These are phyloP conservation scores for Drosophila mettleri DNA, from an alignment of 2,888 invertebrate genomes.

Conservation along the genomic window DNA sequence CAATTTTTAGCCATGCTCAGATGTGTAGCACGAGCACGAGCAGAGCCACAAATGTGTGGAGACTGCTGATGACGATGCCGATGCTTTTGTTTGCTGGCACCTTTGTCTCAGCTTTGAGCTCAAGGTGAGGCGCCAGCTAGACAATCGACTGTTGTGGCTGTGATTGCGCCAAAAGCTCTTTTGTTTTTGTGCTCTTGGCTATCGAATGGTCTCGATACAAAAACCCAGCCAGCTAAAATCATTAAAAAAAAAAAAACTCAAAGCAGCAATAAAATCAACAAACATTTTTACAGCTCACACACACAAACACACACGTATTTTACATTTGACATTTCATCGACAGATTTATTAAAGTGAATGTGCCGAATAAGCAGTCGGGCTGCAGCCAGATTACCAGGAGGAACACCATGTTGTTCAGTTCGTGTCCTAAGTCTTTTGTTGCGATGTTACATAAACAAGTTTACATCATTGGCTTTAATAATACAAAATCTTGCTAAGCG, in stretches of 20 bases:
- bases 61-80: too few relatives aligned
- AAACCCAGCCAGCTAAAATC: slow-evolving; percentile 44
- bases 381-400: neutral
- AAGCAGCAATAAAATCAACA: slow-evolving; percentile 38
- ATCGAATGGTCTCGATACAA: slow-evolving; percentile 53
- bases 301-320: slow-evolving; percentile 17
- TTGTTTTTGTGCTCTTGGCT: slow-evolving; percentile 52
- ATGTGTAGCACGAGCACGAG: neutral
- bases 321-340: slow-evolving; percentile 55
- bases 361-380: neutral
- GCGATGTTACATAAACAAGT: neutral
- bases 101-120: slow-evolving; percentile 49
- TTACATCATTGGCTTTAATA: neutral
- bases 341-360: slow-evolving; percentile 25
- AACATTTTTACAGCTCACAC: slow-evolving; percentile 24
- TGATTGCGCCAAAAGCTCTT: slow-evolving; percentile 60
- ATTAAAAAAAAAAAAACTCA: slow-evolving; percentile 55
- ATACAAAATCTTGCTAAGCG: neutral
- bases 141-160: slow-evolving; percentile 33
- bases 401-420: slow-evolving; percentile 16
- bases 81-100: slow-evolving; percentile 37
- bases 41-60: neutral
- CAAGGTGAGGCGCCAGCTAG: slow-evolving; percentile 65
- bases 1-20: neutral
- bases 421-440: slow-evolving; percentile 30